Base-by-base conservation (phyloP, 2,888 invertebrate species). In the Gasteruption jaculator region DNA sequence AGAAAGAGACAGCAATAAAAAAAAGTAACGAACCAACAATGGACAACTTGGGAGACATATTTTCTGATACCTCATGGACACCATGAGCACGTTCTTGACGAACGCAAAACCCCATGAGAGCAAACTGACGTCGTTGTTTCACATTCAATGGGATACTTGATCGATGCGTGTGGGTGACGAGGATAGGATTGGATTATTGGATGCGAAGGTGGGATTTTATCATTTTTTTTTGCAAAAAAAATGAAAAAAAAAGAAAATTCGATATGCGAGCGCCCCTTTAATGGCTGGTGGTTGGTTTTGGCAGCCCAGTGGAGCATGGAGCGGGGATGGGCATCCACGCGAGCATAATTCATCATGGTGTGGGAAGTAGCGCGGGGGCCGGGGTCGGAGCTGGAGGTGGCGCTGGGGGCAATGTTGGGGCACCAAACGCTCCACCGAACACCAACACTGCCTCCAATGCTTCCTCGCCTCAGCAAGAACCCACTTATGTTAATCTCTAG, bases 401-500 rank as follows among this genome's bases (percentile, higher is more conserved):
- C 60, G n/a, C n/a, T n/a, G 68, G 65, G 57, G 70, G 69, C 53
- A 72, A 74, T 54, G 74, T 75, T 54, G 71, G 73, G 50, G 77
- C 80, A 58, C 76, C 79, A 56, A 78, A 80, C 70, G 80, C 82
- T 59, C 84, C 85, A 50, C 62, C 67, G 55, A 68, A 65, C 57
- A 64, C 68, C 57, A 71, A 71, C 64, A 66, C 73, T 65, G 73
- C 73, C 63, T 73, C 74, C 65, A 69, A 69, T 65, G 66, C 69
- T 60, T 72, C 74, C 63, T 69, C 70, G 68, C 68, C 70, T 65
- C 69, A 69, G 67, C 90, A 89, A 76, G 89, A 90, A 76, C 91
- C 91, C 60, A 91, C 91, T 63, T 91, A 91, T 79, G 91, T 91
- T 75, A 91, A 91, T 83, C 89, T 91, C 80, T 87, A 87, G 85